Evolutionary conservation across 1,140 invertebrate species (phyloP).

Genomic region (Eriosoma lanigerum): DNA sequence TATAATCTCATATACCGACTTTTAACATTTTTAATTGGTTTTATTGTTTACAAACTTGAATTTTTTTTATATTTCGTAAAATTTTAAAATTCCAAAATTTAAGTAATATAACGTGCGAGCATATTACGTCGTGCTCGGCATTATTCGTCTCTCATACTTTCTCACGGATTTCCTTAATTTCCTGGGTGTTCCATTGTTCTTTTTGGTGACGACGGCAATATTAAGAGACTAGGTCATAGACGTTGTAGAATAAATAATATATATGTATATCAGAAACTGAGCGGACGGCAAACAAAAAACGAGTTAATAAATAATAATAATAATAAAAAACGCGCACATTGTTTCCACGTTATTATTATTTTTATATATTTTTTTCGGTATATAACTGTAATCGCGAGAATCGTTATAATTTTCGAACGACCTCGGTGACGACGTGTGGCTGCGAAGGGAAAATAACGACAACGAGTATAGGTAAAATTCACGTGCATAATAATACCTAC

Average conservation of each 20-base stretch:
- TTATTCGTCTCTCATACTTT: conserved; percentile 9
- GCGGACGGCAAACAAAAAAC: background rate
- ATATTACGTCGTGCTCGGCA: background rate
- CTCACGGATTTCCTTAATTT: conserved; percentile 24
- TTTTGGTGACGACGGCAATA: background rate
- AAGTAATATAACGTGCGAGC: background rate
- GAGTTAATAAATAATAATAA: no score
- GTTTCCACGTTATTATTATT: background rate
- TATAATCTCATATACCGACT: no score
- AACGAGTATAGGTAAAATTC: background rate
- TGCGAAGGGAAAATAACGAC: background rate
- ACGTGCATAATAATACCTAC: no score
- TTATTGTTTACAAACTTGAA: no score
- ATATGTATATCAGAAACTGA: background rate
- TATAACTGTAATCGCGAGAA: conserved; percentile 1
- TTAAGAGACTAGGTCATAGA: conserved; percentile 9
- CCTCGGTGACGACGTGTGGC: background rate
- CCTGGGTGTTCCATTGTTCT: background rate
- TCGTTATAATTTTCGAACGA: background rate
- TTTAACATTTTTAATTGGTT: no score
- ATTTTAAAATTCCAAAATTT: no score
- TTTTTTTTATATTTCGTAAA: no score
- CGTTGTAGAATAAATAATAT: background rate
- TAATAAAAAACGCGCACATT: background rate
- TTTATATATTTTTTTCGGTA: background rate